Evolutionary conservation across 2,113 vertebrate species (phyloP).

Genomic region (Cynopterus brachyotis): DNA sequence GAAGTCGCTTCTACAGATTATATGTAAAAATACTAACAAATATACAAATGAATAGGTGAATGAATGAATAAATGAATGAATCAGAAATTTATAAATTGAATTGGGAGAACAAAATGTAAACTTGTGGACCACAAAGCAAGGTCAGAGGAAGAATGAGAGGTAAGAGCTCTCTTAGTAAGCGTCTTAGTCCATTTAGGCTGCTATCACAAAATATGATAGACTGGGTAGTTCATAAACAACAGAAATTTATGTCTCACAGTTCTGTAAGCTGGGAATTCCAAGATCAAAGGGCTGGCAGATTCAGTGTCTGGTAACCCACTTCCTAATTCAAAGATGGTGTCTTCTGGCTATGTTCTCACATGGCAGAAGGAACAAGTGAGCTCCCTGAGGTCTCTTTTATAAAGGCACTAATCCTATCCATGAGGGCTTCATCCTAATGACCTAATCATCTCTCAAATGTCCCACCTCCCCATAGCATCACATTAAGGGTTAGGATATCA

Average conservation of each 20-base stretch:
- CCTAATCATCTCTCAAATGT: not conserved
- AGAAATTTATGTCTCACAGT: not conserved
- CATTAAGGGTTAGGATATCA: not conserved
- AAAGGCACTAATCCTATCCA: not conserved
- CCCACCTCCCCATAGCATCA: not conserved
- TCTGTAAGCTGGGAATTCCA: not conserved
- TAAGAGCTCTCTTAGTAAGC: not conserved
- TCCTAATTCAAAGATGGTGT: not conserved
- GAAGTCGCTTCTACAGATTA: not conserved
- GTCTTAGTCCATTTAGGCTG: not conserved
- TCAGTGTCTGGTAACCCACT: not conserved
- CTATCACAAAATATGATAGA: not conserved
- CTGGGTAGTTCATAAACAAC: not conserved
- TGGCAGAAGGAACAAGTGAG: not conserved
- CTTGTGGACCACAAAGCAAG: not conserved
- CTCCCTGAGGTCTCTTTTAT: not conserved
- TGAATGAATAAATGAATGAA: not conserved
- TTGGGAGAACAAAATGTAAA: not conserved
- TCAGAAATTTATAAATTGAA: not conserved
- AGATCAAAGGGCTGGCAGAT: not conserved
- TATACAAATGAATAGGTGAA: not conserved
- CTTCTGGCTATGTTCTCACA: not conserved
- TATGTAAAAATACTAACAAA: not conserved
- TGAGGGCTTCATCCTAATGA: not conserved
- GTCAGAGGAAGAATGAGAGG: not conserved